Conservation (phyloP, 2,797 vertebrate genomes). For the Megaceryle alcyon region DNA sequence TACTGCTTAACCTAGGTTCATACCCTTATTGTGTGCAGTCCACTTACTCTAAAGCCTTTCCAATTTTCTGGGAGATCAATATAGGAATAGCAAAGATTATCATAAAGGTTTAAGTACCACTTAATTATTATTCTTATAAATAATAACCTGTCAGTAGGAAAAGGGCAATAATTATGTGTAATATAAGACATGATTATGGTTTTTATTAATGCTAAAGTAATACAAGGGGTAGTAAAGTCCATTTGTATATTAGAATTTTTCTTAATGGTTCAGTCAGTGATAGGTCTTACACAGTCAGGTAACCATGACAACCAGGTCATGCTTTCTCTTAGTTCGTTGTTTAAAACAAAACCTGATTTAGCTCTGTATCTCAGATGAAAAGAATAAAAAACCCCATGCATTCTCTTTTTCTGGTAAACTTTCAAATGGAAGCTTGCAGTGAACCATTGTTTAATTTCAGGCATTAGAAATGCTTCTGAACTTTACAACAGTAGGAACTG, state of each 20-base stretch:
- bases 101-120: neutral
- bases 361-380: neutral
- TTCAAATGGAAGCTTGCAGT: neutral
- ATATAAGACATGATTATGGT: neutral
- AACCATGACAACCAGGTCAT: neutral
- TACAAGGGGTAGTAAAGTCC: neutral
- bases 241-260: neutral
- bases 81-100: neutral
- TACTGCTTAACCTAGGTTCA: neutral
- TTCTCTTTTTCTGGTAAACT: neutral
- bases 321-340: neutral
- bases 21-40: neutral
- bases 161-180: neutral
- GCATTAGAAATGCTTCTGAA: conserved; percentile 10
- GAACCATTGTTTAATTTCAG: neutral
- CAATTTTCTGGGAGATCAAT: neutral
- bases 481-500: neutral
- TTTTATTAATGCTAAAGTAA: neutral
- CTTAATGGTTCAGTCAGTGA: neutral
- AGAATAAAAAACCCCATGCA: neutral
- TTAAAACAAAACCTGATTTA: neutral
- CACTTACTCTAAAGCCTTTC: neutral
- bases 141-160: neutral
- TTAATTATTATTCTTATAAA: neutral
- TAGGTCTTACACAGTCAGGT: neutral